Evolutionary conservation across 92 coral and sea anemone genomes (phyloP).

Genomic region (Blastomussa wellsi): DNA sequence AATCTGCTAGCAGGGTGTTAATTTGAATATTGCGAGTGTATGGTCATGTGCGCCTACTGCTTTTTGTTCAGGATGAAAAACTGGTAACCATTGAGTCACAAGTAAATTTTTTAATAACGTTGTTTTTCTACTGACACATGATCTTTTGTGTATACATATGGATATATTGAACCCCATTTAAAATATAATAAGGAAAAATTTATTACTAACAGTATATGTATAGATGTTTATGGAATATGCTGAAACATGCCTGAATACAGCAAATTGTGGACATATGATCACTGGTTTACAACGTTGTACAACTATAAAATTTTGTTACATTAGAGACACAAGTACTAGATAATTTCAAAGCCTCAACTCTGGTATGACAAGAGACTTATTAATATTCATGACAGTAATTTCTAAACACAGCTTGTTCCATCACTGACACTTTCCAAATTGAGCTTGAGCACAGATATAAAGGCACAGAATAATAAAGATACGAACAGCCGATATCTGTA

Average conservation of each 20-base stretch:
- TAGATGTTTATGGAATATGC: not conserved
- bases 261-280: not conserved
- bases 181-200: not conserved
- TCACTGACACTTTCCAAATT: not conserved
- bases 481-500: not conserved
- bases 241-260: not conserved
- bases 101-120: too few species aligned
- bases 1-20: too few species aligned
- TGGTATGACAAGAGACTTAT: not conserved
- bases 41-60: too few species aligned
- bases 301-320: not conserved
- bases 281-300: not conserved
- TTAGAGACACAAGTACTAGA: not conserved
- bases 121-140: not conserved
- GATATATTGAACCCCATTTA: too few species aligned
- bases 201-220: not conserved
- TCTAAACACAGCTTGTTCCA: constrained; percentile 3
- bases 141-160: not conserved
- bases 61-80: not conserved
- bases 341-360: not conserved
- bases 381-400: not conserved
- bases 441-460: not conserved
- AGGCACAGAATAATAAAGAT: not conserved
- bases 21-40: too few species aligned
- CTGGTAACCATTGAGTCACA: too few species aligned